Evolutionary conservation across 2,888 invertebrate genomes (phyloP).

Genomic region (Autographa gamma): DNA sequence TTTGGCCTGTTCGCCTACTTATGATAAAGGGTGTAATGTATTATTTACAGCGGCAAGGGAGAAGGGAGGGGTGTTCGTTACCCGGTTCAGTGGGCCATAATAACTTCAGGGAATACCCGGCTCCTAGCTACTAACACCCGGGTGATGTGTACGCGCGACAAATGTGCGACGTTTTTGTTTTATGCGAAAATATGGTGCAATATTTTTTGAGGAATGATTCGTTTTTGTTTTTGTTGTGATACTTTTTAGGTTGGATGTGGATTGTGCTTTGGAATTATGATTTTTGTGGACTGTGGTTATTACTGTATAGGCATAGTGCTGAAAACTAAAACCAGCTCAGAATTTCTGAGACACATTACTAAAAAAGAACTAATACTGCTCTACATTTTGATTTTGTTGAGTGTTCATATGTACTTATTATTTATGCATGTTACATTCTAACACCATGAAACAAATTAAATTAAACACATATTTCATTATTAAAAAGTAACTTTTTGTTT

Average conservation of each 20-base stretch:
- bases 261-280: not conserved
- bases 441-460: too few relatives aligned
- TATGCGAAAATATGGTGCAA: too few relatives aligned
- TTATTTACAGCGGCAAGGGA: conserved; percentile 75
- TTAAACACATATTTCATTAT: too few relatives aligned
- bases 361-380: too few relatives aligned
- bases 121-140: conserved; percentile 80
- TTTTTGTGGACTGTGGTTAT: not conserved
- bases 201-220: not conserved
- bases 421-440: too few relatives aligned
- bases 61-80: conserved; percentile 78
- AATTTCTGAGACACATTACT: too few relatives aligned
- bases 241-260: not conserved
- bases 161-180: conserved; percentile 55
- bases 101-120: conserved; percentile 86
- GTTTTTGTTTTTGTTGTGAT: not conserved
- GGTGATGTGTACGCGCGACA: conserved; percentile 41
- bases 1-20: conserved; percentile 58
- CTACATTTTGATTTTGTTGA: too few relatives aligned
- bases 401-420: too few relatives aligned
- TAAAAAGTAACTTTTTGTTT: too few relatives aligned
- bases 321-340: too few relatives aligned
- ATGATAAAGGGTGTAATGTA: conserved; percentile 71
- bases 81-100: conserved; percentile 87
- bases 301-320: not conserved